phyloP scores from a whole-genome alignment of 2,888 invertebrate genomes.

The Dryomyza anilis region DNA sequence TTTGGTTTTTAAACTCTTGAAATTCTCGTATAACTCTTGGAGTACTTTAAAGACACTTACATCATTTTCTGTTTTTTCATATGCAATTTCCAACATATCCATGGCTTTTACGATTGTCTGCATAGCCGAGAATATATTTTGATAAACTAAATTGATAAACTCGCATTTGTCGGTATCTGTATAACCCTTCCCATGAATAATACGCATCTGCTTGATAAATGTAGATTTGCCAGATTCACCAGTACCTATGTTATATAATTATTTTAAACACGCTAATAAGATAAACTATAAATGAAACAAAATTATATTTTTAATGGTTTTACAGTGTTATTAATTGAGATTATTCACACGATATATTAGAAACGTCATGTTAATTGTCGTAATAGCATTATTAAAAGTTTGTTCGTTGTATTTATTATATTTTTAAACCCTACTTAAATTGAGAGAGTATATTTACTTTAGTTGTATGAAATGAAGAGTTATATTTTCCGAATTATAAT shows the following conservation, averaged over 20 bases:
- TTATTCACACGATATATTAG: too few relatives aligned
- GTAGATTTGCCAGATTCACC: constrained; percentile 99
- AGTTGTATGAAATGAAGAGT: too few relatives aligned
- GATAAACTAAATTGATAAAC: constrained; percentile 98
- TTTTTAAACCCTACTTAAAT: too few relatives aligned
- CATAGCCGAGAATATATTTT: constrained; percentile 99
- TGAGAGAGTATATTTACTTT: too few relatives aligned
- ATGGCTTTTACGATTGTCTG: constrained; percentile 99
- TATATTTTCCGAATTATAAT: too few relatives aligned
- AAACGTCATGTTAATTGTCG: too few relatives aligned
- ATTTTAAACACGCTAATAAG: not conserved
- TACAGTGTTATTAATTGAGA: too few relatives aligned
- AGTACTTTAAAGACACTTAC: constrained; percentile 67
- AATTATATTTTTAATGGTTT: too few relatives aligned
- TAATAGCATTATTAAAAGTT: not conserved
- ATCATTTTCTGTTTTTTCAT: constrained; percentile 87
- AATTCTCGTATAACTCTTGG: not conserved
- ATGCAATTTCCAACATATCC: constrained; percentile 97
- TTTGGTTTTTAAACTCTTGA: not conserved
- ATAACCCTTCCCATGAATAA: constrained; percentile 99
- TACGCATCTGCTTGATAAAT: constrained; percentile 99
- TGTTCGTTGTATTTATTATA: not conserved
- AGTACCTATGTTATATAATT: constrained; percentile 61
- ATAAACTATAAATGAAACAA: not conserved
- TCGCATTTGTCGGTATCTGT: constrained; percentile 98